These are phyloP conservation scores for Indicator maculatus DNA, from an alignment of 2,113 vertebrate genomes.

Conservation along the genomic window DNA sequence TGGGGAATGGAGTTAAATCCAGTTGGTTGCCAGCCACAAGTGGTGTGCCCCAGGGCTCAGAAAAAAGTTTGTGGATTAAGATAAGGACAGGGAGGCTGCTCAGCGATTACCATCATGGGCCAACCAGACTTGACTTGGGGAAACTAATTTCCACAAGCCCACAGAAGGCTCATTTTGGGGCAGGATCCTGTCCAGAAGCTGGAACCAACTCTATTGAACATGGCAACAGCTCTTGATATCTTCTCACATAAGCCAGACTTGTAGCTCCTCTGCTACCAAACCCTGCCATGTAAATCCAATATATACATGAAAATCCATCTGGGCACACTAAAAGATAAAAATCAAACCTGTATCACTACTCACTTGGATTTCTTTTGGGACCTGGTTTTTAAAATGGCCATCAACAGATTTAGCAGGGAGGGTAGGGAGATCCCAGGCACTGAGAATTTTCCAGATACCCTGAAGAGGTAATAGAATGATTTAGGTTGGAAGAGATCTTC, in stretches of 20 bases:
- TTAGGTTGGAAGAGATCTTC: too few relatives aligned
- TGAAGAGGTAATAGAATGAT: too few relatives aligned
- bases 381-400: constrained; percentile 37
- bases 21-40: too few relatives aligned
- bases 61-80: too few relatives aligned
- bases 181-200: fast-evolving
- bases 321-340: neutral
- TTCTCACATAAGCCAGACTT: neutral
- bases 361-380: constrained; percentile 12
- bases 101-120: neutral
- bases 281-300: neutral
- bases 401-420: neutral
- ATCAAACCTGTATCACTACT: constrained; percentile 41
- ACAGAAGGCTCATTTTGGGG: neutral
- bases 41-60: too few relatives aligned
- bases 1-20: too few relatives aligned
- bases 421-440: neutral
- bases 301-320: constrained; percentile 13
- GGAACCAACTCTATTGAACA: neutral
- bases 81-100: too few relatives aligned
- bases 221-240: neutral
- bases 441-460: neutral
- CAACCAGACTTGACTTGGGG: neutral
- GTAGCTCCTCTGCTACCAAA: too few relatives aligned
- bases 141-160: neutral